phyloP scores from a whole-genome alignment of 2,113 vertebrate genomes.

The Neolamprologus fasciatus region DNA sequence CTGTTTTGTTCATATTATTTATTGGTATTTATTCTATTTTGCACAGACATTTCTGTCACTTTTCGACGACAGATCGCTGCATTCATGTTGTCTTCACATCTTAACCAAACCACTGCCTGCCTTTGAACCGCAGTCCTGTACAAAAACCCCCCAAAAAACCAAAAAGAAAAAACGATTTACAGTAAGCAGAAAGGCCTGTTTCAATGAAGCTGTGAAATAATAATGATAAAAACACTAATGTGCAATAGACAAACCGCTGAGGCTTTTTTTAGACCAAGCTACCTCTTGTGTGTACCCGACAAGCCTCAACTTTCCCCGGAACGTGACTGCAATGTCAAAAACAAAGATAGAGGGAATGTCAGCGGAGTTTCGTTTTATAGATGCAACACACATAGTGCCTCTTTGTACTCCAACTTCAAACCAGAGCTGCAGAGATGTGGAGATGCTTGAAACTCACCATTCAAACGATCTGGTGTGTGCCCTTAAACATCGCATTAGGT shows the following conservation, averaged over 20 bases:
- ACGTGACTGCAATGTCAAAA: slow-evolving; percentile 74
- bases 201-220: slow-evolving; percentile 1
- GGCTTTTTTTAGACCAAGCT: slow-evolving; percentile 28
- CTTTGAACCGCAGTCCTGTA: background rate
- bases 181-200: background rate
- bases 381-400: slow-evolving; percentile 58
- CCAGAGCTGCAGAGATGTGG: background rate
- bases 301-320: slow-evolving; percentile 69
- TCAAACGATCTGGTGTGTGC: background rate
- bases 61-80: background rate
- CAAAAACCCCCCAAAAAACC: accelerated
- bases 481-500: background rate
- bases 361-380: slow-evolving; percentile 43
- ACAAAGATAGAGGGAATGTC: slow-evolving; percentile 27
- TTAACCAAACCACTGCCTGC: background rate
- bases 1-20: background rate
- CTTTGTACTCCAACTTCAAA: slow-evolving; percentile 61
- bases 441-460: background rate
- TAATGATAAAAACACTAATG: background rate
- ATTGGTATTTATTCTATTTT: background rate
- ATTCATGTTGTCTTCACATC: background rate
- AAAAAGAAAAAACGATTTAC: background rate
- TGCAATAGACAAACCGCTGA: background rate
- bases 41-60: background rate
- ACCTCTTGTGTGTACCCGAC: slow-evolving; percentile 35